A percentile compares a stretch with the other conserved stretches of the same genome.
Evolutionary conservation across 2,113 vertebrate genomes (phyloP).

Genomic region (Nipponia nippon): DNA sequence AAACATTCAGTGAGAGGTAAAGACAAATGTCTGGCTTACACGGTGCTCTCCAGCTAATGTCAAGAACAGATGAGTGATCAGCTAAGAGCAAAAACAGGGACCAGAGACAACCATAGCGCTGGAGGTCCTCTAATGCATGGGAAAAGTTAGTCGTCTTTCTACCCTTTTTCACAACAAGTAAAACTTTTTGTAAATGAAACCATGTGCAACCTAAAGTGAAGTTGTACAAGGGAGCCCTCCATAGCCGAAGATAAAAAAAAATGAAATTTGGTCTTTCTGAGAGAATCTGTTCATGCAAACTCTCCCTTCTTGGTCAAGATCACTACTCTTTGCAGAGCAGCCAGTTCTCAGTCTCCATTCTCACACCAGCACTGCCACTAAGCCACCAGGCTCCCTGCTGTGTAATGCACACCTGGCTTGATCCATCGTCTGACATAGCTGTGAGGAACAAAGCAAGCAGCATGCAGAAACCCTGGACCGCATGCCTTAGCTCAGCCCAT

Average conservation of each 20-base stretch:
- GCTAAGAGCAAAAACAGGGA: not conserved
- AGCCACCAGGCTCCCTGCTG: not conserved
- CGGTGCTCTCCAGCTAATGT: not conserved
- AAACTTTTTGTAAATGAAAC: not conserved
- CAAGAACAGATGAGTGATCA: conserved; percentile 14
- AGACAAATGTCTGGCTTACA: not conserved
- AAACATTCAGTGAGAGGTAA: conserved; percentile 4
- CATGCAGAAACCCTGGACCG: not conserved
- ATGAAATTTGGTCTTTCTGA: not conserved
- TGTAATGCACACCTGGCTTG: rapidly evolving
- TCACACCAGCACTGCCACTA: not conserved
- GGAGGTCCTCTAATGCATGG: not conserved
- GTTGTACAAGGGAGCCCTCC: not conserved
- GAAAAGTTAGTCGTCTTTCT: not conserved
- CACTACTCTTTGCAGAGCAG: not conserved
- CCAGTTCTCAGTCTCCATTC: not conserved
- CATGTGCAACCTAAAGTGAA: not conserved
- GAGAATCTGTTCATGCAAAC: not conserved
- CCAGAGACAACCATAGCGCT: not conserved
- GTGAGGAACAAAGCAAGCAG: not conserved
- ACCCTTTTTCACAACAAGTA: not conserved
- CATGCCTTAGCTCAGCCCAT: not conserved
- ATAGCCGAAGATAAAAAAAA: not conserved
- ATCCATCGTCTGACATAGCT: not conserved
- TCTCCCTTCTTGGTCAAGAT: not conserved